Evolutionary conservation across 2,888 invertebrate species (phyloP).

Genomic region (Amphipyra tragopoginis): DNA sequence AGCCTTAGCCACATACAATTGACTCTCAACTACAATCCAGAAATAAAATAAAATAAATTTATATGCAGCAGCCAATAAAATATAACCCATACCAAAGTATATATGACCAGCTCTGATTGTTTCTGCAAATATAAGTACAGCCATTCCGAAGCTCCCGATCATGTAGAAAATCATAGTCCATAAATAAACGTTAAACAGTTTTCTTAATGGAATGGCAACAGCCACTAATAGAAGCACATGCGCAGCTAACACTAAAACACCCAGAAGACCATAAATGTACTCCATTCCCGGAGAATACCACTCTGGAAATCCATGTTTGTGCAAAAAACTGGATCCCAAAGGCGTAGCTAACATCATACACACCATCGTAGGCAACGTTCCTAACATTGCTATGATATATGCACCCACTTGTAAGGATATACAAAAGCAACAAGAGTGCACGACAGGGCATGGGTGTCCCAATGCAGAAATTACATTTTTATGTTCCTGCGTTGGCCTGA

Average conservation of each 20-base stretch:
- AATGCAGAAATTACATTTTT: conserved; percentile 8
- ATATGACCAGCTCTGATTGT: conserved; percentile 38
- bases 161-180: conserved; percentile 57
- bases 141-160: conserved; percentile 45
- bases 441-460: conserved; percentile 54
- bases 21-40: conserved; percentile 66
- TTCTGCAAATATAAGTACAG: conserved; percentile 55
- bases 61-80: conserved; percentile 48
- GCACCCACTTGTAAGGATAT: conserved; percentile 54
- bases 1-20: conserved; percentile 47
- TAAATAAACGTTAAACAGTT: conserved; percentile 55
- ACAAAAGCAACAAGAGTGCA: conserved; percentile 55
- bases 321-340: conserved; percentile 40
- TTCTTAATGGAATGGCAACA: conserved; percentile 30
- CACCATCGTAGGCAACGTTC: conserved; percentile 60
- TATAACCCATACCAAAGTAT: conserved; percentile 52
- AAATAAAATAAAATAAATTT: conserved; percentile 60
- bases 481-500: background rate
- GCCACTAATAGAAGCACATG: conserved; percentile 59
- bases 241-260: conserved; percentile 47
- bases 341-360: conserved; percentile 56
- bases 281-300: conserved; percentile 41
- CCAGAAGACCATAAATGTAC: conserved; percentile 52
- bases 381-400: conserved; percentile 60
- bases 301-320: conserved; percentile 53